Evolutionary conservation across 2,113 vertebrate species (phyloP), one percentile per base, ranked within the genome.

Genomic region (Rafetus swinhoei): DNA sequence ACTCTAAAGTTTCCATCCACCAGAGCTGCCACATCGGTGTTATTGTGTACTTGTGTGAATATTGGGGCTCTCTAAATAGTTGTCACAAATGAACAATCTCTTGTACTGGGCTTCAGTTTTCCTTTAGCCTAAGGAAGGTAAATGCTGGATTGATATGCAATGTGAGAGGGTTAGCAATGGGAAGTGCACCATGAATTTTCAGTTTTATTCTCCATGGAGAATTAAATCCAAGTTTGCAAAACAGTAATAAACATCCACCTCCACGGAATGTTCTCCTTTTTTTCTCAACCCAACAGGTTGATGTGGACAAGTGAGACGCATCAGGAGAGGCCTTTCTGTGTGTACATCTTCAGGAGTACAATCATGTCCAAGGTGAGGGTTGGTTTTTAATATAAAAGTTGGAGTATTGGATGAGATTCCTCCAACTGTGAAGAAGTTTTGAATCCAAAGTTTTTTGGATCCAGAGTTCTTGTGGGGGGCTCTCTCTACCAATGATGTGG

Each of bases 1-100:
- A n/a, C n/a, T n/a, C 82, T 81, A 85, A 57, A 11, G 91, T 95
- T 96, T 95, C 82, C 86, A 90, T 90, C 84, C 82, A 84, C 95
- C 94, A 92, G 0, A 94, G 72, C 62, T 54, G 13, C 65, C n/a
- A n/a, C 35, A 18, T n/a, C 65, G 5, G 32, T n/a, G 27, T 82
- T 84, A 86, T 91, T 92, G 86, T 92, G 72, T 53, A 16, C 59
- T 60, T 60, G 59, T 60, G 59, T 3, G 2, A 92, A 52, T 27
- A 54, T 84, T 80, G 86, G 57, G 54, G 88, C 55, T 91, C 32
- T 52, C 91, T 72, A 90, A 0, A 0, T 29, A 76, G 16, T 45
- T 90, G 52, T 16, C 39, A 91, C n/a, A 35, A n/a, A 45, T 25
- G 9, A 0, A 1, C 24, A 35, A 82, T 25, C n/a, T 16, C 7